phyloP scores from a whole-genome alignment of 2,888 invertebrate genomes.

The Megamerina dolium region DNA sequence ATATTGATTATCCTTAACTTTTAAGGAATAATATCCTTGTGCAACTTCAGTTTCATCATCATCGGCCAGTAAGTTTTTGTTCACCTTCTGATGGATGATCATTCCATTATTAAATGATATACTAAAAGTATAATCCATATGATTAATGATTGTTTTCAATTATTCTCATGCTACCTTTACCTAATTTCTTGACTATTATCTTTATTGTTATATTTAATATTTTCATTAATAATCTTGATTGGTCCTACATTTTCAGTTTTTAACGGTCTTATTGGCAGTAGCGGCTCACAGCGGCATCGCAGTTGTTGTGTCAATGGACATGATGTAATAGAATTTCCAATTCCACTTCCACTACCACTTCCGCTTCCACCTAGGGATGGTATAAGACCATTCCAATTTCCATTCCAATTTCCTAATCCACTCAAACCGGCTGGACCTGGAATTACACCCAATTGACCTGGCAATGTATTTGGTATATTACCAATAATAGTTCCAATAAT shows the following conservation, averaged over 20 bases:
- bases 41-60: constrained; percentile 10
- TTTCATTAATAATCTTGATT: too few species aligned
- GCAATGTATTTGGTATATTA: too few species aligned
- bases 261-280: too few species aligned
- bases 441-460: too few species aligned
- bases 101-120: constrained; percentile 31
- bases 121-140: constrained; percentile 5
- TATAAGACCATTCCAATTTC: constrained; percentile 3
- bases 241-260: too few species aligned
- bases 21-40: constrained; percentile 23
- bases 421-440: too few species aligned
- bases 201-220: too few species aligned
- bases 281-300: constrained; percentile 33
- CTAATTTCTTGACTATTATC: constrained; percentile 33
- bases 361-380: neutral
- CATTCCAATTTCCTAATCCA: constrained; percentile 8
- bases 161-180: constrained; percentile 9
- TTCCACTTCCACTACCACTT: constrained; percentile 1
- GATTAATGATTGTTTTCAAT: neutral
- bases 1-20: constrained; percentile 25
- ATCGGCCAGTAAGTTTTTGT: constrained; percentile 17
- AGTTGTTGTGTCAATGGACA: constrained; percentile 31
- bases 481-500: too few species aligned
- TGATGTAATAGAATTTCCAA: neutral
- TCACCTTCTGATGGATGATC: constrained; percentile 28